phyloP scores from a whole-genome alignment of 2,888 invertebrate species.

The Dryobotodes eremita region DNA sequence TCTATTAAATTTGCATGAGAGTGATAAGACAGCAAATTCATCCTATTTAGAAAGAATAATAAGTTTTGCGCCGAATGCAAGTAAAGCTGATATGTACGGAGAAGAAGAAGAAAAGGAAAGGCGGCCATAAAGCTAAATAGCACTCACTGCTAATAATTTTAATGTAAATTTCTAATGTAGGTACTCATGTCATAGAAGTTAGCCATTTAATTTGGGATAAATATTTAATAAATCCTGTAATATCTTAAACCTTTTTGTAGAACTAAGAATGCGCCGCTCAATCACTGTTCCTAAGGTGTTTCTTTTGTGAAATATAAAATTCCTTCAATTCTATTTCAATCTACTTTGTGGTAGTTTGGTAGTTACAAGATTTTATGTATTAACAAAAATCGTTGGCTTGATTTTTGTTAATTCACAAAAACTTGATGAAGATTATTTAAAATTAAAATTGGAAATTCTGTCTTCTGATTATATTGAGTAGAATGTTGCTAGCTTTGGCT shows the following conservation, averaged over 20 bases:
- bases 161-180: neutral
- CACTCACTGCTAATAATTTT: neutral
- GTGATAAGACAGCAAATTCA: too few relatives aligned
- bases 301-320: too few relatives aligned
- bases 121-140: neutral
- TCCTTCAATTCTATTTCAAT: neutral
- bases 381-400: neutral
- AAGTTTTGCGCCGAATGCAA: neutral
- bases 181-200: neutral
- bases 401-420: neutral
- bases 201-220: neutral
- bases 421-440: neutral
- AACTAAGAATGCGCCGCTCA: neutral
- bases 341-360: too few relatives aligned
- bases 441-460: neutral
- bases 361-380: neutral
- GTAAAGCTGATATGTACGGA: neutral
- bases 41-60: neutral
- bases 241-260: neutral
- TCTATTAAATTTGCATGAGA: neutral
- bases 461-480: neutral
- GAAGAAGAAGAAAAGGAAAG: neutral
- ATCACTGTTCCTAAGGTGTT: neutral
- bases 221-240: too few relatives aligned
- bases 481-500: neutral